Base-by-base conservation (phyloP, 2,113 vertebrate species). In the Tetrao urogallus region DNA sequence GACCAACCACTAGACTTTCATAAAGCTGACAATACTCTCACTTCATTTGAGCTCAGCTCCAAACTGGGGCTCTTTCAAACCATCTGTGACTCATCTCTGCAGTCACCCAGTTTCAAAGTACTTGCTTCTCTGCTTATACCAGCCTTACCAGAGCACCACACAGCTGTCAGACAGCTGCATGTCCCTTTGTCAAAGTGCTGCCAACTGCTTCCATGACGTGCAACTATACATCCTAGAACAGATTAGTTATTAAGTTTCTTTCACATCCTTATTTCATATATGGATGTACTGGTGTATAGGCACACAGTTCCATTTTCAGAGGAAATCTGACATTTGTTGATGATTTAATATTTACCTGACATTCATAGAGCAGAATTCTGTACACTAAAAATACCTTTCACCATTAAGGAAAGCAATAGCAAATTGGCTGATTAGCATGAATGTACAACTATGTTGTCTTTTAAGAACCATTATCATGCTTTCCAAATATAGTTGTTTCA, bases 361-460 rank as follows among this genome's bases (percentile, higher is more conserved):
- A 91, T 83, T 95, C 90, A 89, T 50, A 79, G 64, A 58, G 22
- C 60, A 95, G 83, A 96, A 87, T 25, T 90, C 61, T 69, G 45
- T 79, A n/a, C 32, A 57, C 67, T 89, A 71, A 92, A 97, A 83
- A 4, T 77, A 96, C 85, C 80, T 96, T 96, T 92, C 72, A 65
- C 52, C 54, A 93, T 95, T 96, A 97, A 93, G 89, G 74, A 96
- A 95, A 92, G 48, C 73, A 89, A 90, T n/a, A 89, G 24, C 27
- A 97, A 96, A 97, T 79, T 94, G 73, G 38, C 20, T 96, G 82
- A 94, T 97, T 96, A 96, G 61, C 91, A 95, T 97, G 95, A 97
- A 96, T 69, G 36, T 91, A 78, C 36, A 93, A 94, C 47, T 66
- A 12, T 65, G 28, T 79, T 94, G 77, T 94, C 87, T 95, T 93